Evolutionary conservation across 2,113 vertebrate species (phyloP), one percentile per base, ranked within the genome.

Genomic region (Myiozetetes cayanensis): DNA sequence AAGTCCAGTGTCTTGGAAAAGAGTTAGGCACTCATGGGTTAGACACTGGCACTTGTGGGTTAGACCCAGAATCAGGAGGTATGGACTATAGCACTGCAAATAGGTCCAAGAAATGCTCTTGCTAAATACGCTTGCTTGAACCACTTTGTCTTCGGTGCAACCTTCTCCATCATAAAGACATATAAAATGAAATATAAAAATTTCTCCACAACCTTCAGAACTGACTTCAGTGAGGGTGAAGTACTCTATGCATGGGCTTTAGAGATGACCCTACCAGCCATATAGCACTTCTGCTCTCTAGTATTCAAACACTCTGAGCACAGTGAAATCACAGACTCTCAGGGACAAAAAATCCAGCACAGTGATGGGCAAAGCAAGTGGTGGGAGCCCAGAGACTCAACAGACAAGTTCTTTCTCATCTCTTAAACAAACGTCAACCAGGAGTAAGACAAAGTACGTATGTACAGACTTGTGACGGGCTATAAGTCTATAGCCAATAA

Each of bases 11-110:
- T 59, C 43, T 71, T 63, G 65, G 67, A 33, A 67, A 53, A 55
- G 37, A 13, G 18, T 25, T 1, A 23, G 47, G 47, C 1, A 2
- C 35, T 70, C 4, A 0, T 43, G 46, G 6, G 14, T 74, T 70
- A 55, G 39, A 37, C n/a, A 49, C 31, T 62, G 58, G 10, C 55
- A 88, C 39, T 41, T 41, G 0, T 39, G 46, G 6, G 14, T 74
- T 70, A 55, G 39, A 37, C n/a, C 43, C 25, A 90, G 75, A 90
- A 49, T 25, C 25, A 72, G 74, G 65, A 66, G 31, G 17, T 80
- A 56, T 43, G 49, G 37, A 23, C 43, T 76, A 62, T 53, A 68
- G 16, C 18, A 33, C 10, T 58, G 31, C n/a, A 53, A n/a, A 77
- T 14, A 70, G 39, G n/a, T 55, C 41, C 50, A 67, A 66, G 22